Evolutionary conservation across 30 jellyfish, hydroid and myxozoan genomes (phyloP), one percentile per base, ranked within the genome.

Genomic region (Turritopsis rubra): DNA sequence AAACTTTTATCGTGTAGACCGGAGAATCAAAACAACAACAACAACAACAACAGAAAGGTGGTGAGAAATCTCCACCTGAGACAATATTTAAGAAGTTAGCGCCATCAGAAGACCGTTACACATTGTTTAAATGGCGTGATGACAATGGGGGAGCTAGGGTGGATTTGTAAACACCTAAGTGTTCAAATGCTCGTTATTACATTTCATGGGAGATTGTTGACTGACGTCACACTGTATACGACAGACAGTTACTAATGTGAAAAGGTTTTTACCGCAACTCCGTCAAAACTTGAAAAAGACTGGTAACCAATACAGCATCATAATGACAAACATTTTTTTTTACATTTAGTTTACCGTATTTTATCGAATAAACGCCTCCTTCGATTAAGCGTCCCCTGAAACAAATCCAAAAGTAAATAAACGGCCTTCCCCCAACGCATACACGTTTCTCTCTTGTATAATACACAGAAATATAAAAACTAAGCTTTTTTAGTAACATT

Each of bases 51-150:
- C 60, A 41, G 60, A 41, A 41, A 41, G 60, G 60, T 3, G 95
- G 96, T 16, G 86, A 75, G 77, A 85, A 87, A 23, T 91, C 91
- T 7, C 97, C 97, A 23, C 96, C 96, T 20, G 98, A 92, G 84
- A 92, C 98, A 0, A 84, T 92, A 23, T 92, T 92, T 52, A 88
- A 88, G 77, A 92, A 92, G 84, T 83, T 92, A 1, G 88, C 88
- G 92, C 98, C 98, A 84, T 83, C 95, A 54, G 98, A 92, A 78
- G 88, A 92, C 85, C 85, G 98, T 74, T 92, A 92, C 85, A 92
- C 98, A 28, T 73, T 92, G 52, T 76, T 92, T 29, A 27, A 92
- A 54, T 92, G 91, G 83, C 71, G 96, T 81, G 98, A 92, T 72
- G 54, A 80, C 65, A 30, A 80, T 52, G 87, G 87, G 23, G 81